Percentiles rank a stretch among this genome's conserved stretches.
Conservation (phyloP, 2,113 vertebrate genomes). For the Galeopterus variegatus region DNA sequence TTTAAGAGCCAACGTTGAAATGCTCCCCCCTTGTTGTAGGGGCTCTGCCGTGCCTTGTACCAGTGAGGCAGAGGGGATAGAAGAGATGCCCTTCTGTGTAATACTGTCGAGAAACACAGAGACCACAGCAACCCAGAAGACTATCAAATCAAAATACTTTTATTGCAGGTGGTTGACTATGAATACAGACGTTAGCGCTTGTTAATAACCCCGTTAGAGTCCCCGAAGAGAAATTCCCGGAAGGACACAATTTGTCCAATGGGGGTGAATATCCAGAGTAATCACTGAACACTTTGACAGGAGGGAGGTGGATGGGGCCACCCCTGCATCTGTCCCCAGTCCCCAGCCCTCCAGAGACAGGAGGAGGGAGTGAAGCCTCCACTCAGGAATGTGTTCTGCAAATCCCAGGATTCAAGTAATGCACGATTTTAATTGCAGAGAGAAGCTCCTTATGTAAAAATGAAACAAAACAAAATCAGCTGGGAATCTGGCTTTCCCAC, state of each 20-base stretch:
- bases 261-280: not conserved
- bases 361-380: not conserved
- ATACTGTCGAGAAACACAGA: too few relatives aligned
- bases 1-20: not conserved
- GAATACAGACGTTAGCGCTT: not conserved
- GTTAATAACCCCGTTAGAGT: too few relatives aligned
- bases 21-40: not conserved
- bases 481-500: not conserved
- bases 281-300: not conserved
- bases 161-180: not conserved
- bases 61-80: too few relatives aligned
- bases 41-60: rapidly evolving
- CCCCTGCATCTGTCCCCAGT: not conserved
- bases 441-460: not conserved
- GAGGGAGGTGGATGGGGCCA: not conserved
- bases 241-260: not conserved
- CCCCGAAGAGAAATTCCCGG: not conserved
- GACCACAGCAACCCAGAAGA: not conserved
- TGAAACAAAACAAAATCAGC: not conserved
- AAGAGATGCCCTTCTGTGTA: too few relatives aligned
- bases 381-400: not conserved
- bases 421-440: not conserved
- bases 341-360: not conserved
- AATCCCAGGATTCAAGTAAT: not conserved
- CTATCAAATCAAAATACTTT: too few relatives aligned